A percentile compares a stretch with the other conserved stretches of the same genome.
Evolutionary conservation across 1,140 invertebrate species (phyloP).

Genomic region (Bombus pyrosoma): DNA sequence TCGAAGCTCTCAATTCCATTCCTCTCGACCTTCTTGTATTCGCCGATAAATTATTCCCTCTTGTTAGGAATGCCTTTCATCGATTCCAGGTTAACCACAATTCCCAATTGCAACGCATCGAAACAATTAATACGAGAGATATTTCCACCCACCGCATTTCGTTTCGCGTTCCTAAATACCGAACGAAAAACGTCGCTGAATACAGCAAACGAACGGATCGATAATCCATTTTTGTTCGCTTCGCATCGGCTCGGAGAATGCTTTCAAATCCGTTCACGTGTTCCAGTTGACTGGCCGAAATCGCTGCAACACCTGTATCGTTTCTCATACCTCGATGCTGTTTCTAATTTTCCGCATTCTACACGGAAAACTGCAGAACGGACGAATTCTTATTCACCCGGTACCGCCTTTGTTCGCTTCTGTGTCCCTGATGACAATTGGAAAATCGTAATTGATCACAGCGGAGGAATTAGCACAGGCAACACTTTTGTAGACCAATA

Average conservation of each 20-base stretch:
- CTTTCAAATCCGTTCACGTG: neutral
- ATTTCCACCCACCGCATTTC: neutral
- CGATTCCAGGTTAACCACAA: neutral
- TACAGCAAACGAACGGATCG: neutral
- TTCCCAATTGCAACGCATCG: neutral
- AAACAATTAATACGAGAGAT: neutral
- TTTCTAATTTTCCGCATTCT: conserved; percentile 5
- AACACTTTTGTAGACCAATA: neutral
- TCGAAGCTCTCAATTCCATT: neutral
- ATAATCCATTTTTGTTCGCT: neutral
- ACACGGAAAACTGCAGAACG: neutral
- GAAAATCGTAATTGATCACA: neutral
- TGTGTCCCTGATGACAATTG: neutral
- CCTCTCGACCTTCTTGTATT: neutral
- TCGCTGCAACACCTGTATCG: neutral
- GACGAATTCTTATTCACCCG: neutral
- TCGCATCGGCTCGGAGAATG: neutral
- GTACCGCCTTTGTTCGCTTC: neutral
- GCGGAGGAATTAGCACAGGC: neutral
- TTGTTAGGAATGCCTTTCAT: neutral
- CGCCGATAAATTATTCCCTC: neutral
- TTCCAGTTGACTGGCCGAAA: neutral
- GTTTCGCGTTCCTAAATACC: neutral
- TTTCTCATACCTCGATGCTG: too few relatives aligned
- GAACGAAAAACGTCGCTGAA: too few relatives aligned